phyloP scores from a whole-genome alignment of 1,140 invertebrate species.

The Anastrepha obliqua region DNA sequence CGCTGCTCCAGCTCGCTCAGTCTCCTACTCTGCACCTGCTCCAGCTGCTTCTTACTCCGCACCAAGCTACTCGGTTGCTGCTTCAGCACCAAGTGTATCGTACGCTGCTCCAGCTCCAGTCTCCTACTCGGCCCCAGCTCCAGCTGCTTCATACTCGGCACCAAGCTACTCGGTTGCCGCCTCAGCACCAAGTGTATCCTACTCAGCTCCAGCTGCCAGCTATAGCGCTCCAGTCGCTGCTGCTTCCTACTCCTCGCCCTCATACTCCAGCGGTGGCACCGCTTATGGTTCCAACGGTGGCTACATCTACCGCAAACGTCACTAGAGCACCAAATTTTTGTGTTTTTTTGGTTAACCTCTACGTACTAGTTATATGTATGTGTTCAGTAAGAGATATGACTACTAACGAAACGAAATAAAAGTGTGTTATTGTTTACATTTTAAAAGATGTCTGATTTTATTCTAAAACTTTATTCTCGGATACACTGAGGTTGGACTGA shows the following conservation, averaged over 20 bases:
- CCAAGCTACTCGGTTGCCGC: constrained; percentile 48
- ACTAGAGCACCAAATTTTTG: not conserved
- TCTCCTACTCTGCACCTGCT: constrained; percentile 57
- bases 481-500: not conserved
- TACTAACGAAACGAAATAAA: constrained; percentile 34
- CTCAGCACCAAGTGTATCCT: not conserved
- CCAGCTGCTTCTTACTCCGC: not conserved
- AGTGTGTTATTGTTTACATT: constrained; percentile 56
- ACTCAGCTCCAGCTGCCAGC: constrained; percentile 7
- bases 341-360: no score
- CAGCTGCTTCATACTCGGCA: constrained; percentile 54
- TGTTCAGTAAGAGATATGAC: not conserved
- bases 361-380: not conserved
- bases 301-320: constrained; percentile 63
- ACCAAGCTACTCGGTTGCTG: constrained; percentile 7
- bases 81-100: not conserved
- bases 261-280: constrained; percentile 59
- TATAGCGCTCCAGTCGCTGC: constrained; percentile 29
- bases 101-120: constrained; percentile 24
- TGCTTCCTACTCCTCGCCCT: constrained; percentile 32
- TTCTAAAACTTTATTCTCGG: constrained; percentile 48
- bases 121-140: constrained; percentile 43
- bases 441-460: constrained; percentile 15
- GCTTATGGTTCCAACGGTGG: constrained; percentile 67
- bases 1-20: constrained; percentile 19